Base-by-base conservation (phyloP, 2,888 invertebrate genomes). In the Spialia ferax region DNA sequence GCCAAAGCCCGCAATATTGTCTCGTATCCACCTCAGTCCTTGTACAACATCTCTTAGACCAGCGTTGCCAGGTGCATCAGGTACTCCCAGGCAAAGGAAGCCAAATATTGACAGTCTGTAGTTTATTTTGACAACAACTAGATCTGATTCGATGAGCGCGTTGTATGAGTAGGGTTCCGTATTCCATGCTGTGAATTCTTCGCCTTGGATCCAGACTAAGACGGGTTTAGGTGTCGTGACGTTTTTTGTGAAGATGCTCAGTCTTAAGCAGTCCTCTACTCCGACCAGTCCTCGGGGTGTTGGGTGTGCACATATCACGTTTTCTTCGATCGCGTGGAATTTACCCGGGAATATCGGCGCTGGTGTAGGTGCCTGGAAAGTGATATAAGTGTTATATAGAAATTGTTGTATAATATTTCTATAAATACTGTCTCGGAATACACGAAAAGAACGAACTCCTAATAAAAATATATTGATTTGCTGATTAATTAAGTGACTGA, bases 21-120 rank as follows among this genome's bases (percentile, higher is more conserved):
- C 93, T 74, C 95, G 94, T 0, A 97, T 93, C 97, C 97, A 97
- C 71, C 94, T 84, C 63, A 99, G 87, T 0, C 97, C 97, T 88
- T 97, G 94, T 70, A 96, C 95, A 71, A 98, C 97, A 82, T 99
- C 98, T 82, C 96, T 96, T 23, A 99, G 85, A 0, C 98, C 98
- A 73, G 97, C 96, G 82, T 99, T 99, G 0, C 98, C 98, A 0
- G 97, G 95, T 1, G 95, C 95, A 74, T 95, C 95, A 7, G 84
- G 73, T 0, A 91, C 93, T 13, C 95, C 95, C 62, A 95, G 82
- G 69, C 95, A 95, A 26, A 96, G 93, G 84, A 96, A 96, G 29
- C 96, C 97, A 74, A 97, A 97, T 29, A 97, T 94, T 52, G 97
- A 97, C n/a, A 95, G 89, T 52, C 97, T 91, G 80, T 96, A 97